Conservation (phyloP, 2,797 vertebrate species). For the Pogoniulus pusillus region DNA sequence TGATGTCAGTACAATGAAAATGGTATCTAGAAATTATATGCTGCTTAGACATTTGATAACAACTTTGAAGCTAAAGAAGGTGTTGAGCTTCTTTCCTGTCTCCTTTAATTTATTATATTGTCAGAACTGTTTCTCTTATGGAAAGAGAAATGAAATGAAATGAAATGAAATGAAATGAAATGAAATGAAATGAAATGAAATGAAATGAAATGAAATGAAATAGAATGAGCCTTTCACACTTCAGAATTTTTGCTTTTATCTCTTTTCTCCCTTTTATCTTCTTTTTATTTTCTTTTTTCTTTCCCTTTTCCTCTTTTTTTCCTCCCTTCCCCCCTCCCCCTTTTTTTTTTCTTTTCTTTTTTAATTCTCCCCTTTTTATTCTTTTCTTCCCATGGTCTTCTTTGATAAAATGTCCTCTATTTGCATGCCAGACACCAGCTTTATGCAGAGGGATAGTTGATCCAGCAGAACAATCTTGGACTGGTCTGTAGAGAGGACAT, state of each 20-base stretch:
- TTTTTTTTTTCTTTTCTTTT: not conserved
- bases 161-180: not conserved
- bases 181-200: accelerated
- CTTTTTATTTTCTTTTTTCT: not conserved
- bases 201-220: not conserved
- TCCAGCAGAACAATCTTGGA: not conserved
- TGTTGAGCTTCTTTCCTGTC: not conserved
- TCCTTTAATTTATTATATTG: not conserved
- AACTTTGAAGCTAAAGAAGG: not conserved
- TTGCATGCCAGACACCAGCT: not conserved
- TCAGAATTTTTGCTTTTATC: not conserved
- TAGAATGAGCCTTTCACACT: not conserved
- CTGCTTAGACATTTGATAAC: not conserved
- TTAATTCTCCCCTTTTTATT: not conserved
- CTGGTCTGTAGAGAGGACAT: not conserved
- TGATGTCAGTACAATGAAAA: constrained; percentile 63
- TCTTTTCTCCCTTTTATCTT: not conserved
- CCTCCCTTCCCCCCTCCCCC: too few species aligned
- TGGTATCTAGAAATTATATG: constrained; percentile 26
- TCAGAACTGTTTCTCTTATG: not conserved
- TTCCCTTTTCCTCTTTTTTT: accelerated
- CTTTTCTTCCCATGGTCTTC: not conserved
- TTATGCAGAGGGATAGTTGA: not conserved
- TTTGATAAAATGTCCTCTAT: not conserved
- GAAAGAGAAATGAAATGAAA: not conserved